Base-by-base conservation (phyloP, 2,888 invertebrate genomes). In the Scaptomyza tumidula region DNA sequence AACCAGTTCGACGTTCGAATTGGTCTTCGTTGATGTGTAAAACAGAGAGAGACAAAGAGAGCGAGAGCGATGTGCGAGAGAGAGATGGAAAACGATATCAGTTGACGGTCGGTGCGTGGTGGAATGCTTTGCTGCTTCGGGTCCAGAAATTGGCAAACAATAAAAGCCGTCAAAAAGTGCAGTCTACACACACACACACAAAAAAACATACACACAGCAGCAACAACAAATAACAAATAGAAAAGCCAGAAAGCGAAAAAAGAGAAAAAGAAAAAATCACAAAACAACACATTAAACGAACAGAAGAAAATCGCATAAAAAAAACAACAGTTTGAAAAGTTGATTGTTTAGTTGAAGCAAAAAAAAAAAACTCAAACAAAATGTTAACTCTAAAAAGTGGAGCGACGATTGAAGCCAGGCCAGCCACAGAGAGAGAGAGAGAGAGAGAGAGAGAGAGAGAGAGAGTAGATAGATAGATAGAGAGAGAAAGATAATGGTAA, bases 81-180 rank as follows among this genome's bases (percentile, higher is more conserved):
- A 53, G 76, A 45, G 56, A 59, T 37, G 48, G 55, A 50, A 50
- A 14, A 45, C 37, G 45, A 81, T 72, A 74, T 71, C 75, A 78
- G 79, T 81, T 81, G 82, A 75, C 72, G 79, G 71, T 78, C 73
- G 83, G 68, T 84, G 88, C 88, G 88, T 88, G 71, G 88, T 68
- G 85, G 86, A 83, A 83, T 88, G 83, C 78, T 80, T 75, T 64
- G 78, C 65, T 84, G 87, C 64, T 68, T 68, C 88, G 83, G 71
- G 53, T 84, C 81, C 87, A 84, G 84, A 87, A 85, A 85, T 85
- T 85, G 85, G 85, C 89, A 85, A 85, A 85, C 85, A 85, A 85
- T 85, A 89, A 85, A 89, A 89, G 88, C 85, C 88, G 85, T 87
- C 89, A 84, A 84, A 88, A 83, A 88, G 87, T 84, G 84, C 89